Conservation (phyloP, 2,113 vertebrate species). For the Trachemys scripta region DNA sequence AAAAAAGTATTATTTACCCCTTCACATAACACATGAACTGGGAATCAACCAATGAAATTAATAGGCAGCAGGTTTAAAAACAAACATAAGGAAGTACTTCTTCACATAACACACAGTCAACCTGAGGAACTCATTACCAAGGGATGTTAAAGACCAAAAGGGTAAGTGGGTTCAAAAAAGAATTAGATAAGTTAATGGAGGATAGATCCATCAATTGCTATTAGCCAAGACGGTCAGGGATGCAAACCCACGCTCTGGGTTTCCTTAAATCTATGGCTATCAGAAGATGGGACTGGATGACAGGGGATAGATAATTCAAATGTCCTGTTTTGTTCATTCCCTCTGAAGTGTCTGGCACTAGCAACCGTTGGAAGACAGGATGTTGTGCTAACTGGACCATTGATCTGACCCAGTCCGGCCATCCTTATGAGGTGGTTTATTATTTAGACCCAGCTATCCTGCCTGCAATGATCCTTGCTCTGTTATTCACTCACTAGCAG, state of each 20-base stretch:
- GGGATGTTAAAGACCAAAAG: background rate
- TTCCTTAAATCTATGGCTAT: background rate
- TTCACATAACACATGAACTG: background rate
- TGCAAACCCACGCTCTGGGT: background rate
- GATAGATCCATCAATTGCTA: background rate
- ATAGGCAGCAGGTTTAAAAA: background rate
- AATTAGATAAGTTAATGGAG: background rate
- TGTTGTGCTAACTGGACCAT: background rate
- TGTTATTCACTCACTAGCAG: constrained; percentile 62
- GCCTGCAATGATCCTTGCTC: constrained; percentile 66
- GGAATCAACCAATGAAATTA: background rate
- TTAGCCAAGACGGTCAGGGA: background rate
- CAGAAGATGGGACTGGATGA: background rate
- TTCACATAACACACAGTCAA: background rate
- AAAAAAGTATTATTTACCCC: background rate
- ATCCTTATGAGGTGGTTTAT: constrained; percentile 20
- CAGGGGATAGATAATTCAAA: background rate
- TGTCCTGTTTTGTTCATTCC: background rate
- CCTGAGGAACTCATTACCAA: background rate
- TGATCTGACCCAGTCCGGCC: background rate
- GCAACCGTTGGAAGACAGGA: background rate
- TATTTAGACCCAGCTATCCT: constrained; percentile 68
- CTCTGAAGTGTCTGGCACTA: background rate
- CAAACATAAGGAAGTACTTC: background rate
- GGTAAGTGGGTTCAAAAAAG: background rate